Percentiles rank a stretch among this genome's conserved stretches.
Conservation (phyloP, 37 sponge, comb jelly and placozoan species). For the Lycopodina hypogea region DNA sequence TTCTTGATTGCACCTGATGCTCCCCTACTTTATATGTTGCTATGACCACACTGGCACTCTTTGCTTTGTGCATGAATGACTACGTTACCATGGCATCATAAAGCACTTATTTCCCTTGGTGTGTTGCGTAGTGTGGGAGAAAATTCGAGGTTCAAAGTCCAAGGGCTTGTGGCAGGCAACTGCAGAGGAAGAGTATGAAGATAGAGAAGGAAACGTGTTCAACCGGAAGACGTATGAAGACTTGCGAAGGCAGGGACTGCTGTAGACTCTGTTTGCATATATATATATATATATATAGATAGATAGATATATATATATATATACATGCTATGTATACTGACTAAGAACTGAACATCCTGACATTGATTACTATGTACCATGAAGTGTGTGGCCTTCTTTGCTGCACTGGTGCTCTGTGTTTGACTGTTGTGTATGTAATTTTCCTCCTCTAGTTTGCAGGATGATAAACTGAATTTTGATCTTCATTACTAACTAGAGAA, state of each 20-base stretch:
- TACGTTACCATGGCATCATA: background rate
- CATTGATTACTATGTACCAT: too few species aligned
- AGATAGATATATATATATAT: too few species aligned
- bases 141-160: conserved; percentile 50
- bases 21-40: too few species aligned
- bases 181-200: conserved; percentile 91
- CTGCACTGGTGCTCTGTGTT: too few species aligned
- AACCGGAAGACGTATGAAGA: conserved; percentile 91
- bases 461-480: too few species aligned
- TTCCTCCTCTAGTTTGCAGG: too few species aligned
- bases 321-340: background rate
- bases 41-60: background rate
- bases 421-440: too few species aligned
- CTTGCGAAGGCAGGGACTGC: conserved; percentile 85
- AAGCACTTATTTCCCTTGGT: background rate
- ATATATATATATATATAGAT: too few species aligned
- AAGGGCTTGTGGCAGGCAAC: conserved; percentile 36
- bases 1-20: too few species aligned
- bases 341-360: background rate
- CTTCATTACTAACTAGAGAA: too few species aligned
- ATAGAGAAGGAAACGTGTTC: conserved; percentile 95
- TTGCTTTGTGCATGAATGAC: background rate
- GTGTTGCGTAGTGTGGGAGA: conserved; percentile 82
- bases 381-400: too few species aligned
- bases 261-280: conserved; percentile 3